These are phyloP conservation scores for Agrotis exclamationis DNA, from an alignment of 2,888 invertebrate species.

Conservation along the genomic window DNA sequence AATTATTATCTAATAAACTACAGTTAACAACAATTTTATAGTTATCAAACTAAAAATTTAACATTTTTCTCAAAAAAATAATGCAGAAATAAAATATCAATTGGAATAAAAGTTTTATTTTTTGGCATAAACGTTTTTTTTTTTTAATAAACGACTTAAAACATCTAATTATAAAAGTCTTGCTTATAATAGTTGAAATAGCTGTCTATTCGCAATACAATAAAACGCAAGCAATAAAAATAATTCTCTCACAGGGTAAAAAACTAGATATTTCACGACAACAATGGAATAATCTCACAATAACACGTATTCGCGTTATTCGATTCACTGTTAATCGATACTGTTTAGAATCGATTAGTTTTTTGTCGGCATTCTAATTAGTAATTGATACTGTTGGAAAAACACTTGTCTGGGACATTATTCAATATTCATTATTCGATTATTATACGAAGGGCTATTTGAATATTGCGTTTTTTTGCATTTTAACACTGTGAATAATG, in stretches of 20 bases:
- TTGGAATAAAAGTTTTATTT: too few relatives aligned
- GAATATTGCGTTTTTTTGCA: conserved; percentile 54
- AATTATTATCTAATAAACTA: conserved; percentile 18
- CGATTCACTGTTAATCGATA: conserved; percentile 70
- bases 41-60: not conserved
- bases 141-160: not conserved
- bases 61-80: not conserved
- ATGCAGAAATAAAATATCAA: not conserved
- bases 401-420: conserved; percentile 46
- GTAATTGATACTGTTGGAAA: conserved; percentile 55
- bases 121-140: too few relatives aligned
- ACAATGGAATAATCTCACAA: conserved; percentile 66
- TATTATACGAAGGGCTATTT: conserved; percentile 39
- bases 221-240: conserved; percentile 43
- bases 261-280: conserved; percentile 43
- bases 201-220: conserved; percentile 17
- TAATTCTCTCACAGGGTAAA: conserved; percentile 52
- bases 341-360: conserved; percentile 64
- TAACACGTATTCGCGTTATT: conserved; percentile 57
- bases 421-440: conserved; percentile 55
- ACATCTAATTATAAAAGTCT: not conserved
- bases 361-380: conserved; percentile 65
- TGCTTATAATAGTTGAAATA: conserved; percentile 22
- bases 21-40: not conserved
- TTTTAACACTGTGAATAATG: conserved; percentile 10